These are phyloP conservation scores for Xenopus borealis DNA, from an alignment of 2,113 vertebrate genomes.

Conservation along the genomic window DNA sequence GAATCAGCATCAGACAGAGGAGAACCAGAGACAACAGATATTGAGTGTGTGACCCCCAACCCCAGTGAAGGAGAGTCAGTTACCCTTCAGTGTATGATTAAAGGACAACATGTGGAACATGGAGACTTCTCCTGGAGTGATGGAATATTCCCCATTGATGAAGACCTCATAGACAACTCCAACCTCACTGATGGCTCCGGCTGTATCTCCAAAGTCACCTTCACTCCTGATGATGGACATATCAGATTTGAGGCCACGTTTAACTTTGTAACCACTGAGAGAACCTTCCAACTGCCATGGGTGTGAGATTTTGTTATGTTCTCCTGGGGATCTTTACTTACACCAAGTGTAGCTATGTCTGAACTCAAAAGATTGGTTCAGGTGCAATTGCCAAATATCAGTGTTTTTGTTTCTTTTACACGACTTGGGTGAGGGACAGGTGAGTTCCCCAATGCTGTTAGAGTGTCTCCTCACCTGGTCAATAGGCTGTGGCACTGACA, in stretches of 20 bases:
- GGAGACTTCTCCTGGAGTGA: background rate
- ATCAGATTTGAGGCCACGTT: background rate
- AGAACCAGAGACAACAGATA: background rate
- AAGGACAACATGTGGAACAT: background rate
- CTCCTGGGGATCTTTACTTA: too few species aligned
- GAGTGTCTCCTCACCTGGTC: too few species aligned
- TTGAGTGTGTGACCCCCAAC: background rate
- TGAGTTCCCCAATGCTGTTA: too few species aligned
- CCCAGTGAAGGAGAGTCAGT: background rate
- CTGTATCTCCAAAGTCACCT: slow-evolving; percentile 14
- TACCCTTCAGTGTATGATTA: background rate
- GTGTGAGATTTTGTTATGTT: background rate
- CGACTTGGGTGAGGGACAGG: too few species aligned
- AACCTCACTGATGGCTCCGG: background rate
- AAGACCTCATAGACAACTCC: background rate
- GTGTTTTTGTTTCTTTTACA: too few species aligned
- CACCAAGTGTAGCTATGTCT: too few species aligned
- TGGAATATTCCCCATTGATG: background rate
- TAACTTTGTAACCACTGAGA: background rate
- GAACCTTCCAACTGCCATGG: slow-evolving; percentile 5
- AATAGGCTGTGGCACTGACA: too few species aligned
- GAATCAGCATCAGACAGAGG: too few species aligned
- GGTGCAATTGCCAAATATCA: too few species aligned
- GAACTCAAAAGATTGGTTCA: too few species aligned
- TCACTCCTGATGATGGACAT: slow-evolving; percentile 2